Conservation (phyloP, 2,797 vertebrate genomes). For the Rhyacichthys aspro region DNA sequence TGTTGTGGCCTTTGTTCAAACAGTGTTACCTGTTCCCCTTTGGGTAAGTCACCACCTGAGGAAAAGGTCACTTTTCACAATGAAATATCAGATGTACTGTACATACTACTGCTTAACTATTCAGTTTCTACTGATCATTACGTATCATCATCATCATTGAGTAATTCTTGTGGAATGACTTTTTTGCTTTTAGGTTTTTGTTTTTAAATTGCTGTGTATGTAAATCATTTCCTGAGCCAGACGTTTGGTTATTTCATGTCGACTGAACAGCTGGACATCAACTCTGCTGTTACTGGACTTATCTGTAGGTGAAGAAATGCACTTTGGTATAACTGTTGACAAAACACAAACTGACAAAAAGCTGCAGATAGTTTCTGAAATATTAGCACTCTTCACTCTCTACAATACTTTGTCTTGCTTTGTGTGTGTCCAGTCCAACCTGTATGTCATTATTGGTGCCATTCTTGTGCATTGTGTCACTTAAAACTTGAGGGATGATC, state of each 20-base stretch:
- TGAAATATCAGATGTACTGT: slow-evolving; percentile 62
- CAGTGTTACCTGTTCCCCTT: slow-evolving; percentile 17
- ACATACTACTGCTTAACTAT: slow-evolving; percentile 65
- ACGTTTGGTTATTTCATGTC: slow-evolving; percentile 8
- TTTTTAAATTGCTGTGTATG: slow-evolving; percentile 55
- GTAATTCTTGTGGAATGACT: slow-evolving; percentile 56
- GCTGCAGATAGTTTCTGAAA: slow-evolving; percentile 15
- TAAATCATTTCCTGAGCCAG: slow-evolving; percentile 61
- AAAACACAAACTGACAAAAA: slow-evolving; percentile 20
- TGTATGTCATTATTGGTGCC: slow-evolving; percentile 78
- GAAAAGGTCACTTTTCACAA: slow-evolving; percentile 27
- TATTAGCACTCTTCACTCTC: slow-evolving; percentile 50
- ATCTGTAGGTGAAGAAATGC: slow-evolving; percentile 27
- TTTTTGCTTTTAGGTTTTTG: slow-evolving; percentile 53
- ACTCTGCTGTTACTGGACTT: background rate
- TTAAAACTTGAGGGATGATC: slow-evolving; percentile 62
- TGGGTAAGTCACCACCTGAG: slow-evolving; percentile 10
- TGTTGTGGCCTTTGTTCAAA: slow-evolving; percentile 48
- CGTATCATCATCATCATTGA: slow-evolving; percentile 19
- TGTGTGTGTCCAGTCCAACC: slow-evolving; percentile 66
- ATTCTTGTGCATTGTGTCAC: slow-evolving; percentile 80
- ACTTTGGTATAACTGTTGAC: slow-evolving; percentile 40
- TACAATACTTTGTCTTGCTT: slow-evolving; percentile 58
- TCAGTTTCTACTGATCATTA: slow-evolving; percentile 60
- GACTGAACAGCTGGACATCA: background rate